phyloP scores from a whole-genome alignment of 2,888 invertebrate species.

The Lasioglossum morio region DNA sequence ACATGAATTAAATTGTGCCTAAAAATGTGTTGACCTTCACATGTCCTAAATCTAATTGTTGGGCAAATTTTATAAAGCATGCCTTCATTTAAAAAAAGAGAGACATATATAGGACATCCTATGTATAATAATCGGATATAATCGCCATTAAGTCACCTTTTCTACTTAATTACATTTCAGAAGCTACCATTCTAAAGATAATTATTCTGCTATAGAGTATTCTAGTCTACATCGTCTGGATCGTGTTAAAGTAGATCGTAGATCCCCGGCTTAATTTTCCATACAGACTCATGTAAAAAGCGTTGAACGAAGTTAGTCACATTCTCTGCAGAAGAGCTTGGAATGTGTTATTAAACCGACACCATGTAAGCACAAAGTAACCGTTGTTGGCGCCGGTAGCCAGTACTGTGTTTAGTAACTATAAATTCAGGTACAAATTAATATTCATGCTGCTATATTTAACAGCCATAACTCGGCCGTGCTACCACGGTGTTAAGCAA shows the following conservation, averaged over 20 bases:
- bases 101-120: too few species aligned
- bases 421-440: constrained; percentile 52
- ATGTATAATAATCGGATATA: not conserved
- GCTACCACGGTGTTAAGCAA: not conserved
- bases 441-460: constrained; percentile 44
- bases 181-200: not conserved
- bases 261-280: constrained; percentile 29
- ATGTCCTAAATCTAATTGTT: too few species aligned
- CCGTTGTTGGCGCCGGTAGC: not conserved
- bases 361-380: constrained; percentile 24
- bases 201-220: too few species aligned
- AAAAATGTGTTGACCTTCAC: too few species aligned
- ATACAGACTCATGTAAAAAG: not conserved
- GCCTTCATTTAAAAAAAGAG: too few species aligned
- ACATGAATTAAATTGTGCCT: too few species aligned
- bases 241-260: not conserved
- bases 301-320: not conserved
- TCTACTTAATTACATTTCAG: not conserved
- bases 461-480: constrained; percentile 26
- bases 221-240: not conserved
- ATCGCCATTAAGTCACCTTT: not conserved
- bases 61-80: too few species aligned
- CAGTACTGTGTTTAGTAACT: constrained; percentile 21
- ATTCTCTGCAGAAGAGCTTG: not conserved
- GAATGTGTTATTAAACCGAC: constrained; percentile 31